Evolutionary conservation across 2,888 invertebrate species (phyloP), one percentile per base, ranked within the genome.

Genomic region (Galerucella calmariensis): DNA sequence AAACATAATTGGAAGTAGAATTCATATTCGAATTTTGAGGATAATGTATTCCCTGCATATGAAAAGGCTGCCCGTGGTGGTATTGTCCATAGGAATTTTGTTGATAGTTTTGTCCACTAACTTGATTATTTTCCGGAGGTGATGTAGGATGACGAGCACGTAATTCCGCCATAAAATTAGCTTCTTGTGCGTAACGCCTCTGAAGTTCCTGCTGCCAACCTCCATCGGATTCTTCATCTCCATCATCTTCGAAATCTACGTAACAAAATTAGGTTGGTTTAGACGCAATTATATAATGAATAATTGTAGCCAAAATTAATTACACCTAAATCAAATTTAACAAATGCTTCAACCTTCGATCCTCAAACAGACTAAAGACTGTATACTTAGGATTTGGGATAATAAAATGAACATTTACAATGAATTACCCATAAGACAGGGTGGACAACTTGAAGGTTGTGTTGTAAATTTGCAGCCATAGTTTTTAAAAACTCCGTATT

Each of bases 221-320:
- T 16, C 89, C 88, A 20, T 89, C 89, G 20, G 89, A 89, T 79
- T 89, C 89, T 81, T 92, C 92, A 58, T 93, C 90, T 67, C 89
- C 92, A 77, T 92, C 93, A 80, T 93, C 93, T 84, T 93, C 93
- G 85, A 93, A 93, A 89, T 93, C 93, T 93, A 69, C 9, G 16
- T 20, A 9, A 56, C 20, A 56, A 20, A 20, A 20, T 16, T 53
- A 2, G 8, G 48, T 48, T 48, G 48, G 48, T 48, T 48, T 48
- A 48, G 11, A 48, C 1, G 5, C 48, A 48, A 48, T 11, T 48
- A 14, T 11, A 48, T 12, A 48, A 48, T 14, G 2, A 48, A 12
- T 48, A 48, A 48, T 12, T 1, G 14, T 48, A 2, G 48, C 14
- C 35, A 41, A 41, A 8, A 41, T 8, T 48, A 48, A 48, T 48